Conservation (phyloP, 2,113 vertebrate genomes). For the Lontra canadensis region DNA sequence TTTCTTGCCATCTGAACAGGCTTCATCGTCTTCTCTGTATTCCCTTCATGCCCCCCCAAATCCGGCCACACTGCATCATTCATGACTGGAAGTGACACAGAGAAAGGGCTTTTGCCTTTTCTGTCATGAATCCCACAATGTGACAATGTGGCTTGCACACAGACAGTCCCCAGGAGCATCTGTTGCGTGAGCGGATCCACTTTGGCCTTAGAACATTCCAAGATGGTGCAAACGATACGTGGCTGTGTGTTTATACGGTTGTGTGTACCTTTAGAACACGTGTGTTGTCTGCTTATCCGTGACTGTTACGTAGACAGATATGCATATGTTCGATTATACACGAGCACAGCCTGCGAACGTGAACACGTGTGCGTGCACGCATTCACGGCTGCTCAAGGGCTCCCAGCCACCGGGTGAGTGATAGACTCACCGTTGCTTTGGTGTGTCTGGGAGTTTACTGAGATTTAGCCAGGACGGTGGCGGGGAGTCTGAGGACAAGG, state of each 20-base stretch:
- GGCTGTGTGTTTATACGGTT: not conserved
- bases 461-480: not conserved
- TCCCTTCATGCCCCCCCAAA: not conserved
- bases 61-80: not conserved
- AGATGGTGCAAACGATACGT: not conserved
- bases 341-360: too few relatives aligned
- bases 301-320: not conserved
- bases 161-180: not conserved
- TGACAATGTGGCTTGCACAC: not conserved
- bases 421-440: not conserved
- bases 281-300: not conserved
- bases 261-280: not conserved
- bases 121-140: not conserved
- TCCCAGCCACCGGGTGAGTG: fast-evolving
- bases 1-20: not conserved
- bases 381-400: not conserved
- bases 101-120: not conserved
- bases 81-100: not conserved
- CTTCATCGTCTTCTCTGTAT: not conserved
- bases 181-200: not conserved
- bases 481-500: not conserved
- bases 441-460: not conserved
- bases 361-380: not conserved
- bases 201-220: not conserved
- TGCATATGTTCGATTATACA: too few relatives aligned